These are phyloP conservation scores for Coenonympha arcania DNA, from an alignment of 2,888 invertebrate genomes.

Conservation along the genomic window DNA sequence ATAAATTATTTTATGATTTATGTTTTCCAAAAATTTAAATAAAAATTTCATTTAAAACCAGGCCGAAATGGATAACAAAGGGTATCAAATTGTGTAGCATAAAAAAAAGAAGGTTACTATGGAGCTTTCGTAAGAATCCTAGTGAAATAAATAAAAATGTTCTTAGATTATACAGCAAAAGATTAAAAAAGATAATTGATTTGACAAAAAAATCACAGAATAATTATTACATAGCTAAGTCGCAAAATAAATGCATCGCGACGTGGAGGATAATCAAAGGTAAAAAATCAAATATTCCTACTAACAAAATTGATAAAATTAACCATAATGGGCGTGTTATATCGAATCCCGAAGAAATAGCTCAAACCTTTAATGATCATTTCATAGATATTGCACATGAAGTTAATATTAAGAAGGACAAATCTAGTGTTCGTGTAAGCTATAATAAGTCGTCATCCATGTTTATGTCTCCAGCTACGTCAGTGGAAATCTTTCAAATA, in stretches of 20 bases:
- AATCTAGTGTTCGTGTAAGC: neutral
- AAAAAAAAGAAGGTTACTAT: neutral
- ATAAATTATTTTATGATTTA: too few relatives aligned
- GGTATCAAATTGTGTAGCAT: neutral
- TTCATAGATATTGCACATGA: too few relatives aligned
- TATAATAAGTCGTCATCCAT: neutral
- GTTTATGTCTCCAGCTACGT: neutral
- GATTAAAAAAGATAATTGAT: neutral
- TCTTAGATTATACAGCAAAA: neutral
- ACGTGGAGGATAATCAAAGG: neutral
- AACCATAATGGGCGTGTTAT: too few relatives aligned
- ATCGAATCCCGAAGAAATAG: too few relatives aligned
- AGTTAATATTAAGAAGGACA: too few relatives aligned
- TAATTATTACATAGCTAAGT: neutral
- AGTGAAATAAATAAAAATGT: neutral
- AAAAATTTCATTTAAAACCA: neutral
- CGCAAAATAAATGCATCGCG: neutral
- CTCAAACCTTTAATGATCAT: too few relatives aligned
- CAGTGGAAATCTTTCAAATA: neutral
- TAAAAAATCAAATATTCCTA: neutral
- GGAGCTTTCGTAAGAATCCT: neutral
- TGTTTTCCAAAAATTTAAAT: too few relatives aligned
- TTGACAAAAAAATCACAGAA: neutral
- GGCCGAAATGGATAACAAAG: neutral
- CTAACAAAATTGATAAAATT: neutral